phyloP scores from a whole-genome alignment of 30 jellyfish, hydroid and myxozoan genomes.

The Aurelia coerulea region DNA sequence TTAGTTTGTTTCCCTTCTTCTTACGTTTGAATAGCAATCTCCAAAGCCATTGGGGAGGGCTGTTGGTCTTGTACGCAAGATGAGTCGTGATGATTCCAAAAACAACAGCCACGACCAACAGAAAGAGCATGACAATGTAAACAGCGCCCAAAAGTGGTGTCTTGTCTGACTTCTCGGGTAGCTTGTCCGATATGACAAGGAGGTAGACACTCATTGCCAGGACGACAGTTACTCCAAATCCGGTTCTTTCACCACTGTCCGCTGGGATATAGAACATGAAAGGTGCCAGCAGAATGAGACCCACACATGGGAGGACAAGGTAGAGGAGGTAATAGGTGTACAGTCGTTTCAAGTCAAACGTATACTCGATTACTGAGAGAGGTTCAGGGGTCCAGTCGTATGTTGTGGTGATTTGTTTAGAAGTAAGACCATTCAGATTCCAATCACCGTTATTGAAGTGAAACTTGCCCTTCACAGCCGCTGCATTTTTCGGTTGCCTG shows the following conservation, averaged over 20 bases:
- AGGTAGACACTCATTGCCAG: slow-evolving; percentile 87
- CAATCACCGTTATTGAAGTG: slow-evolving; percentile 61
- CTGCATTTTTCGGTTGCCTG: slow-evolving; percentile 38
- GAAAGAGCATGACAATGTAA: slow-evolving; percentile 60
- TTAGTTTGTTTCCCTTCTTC: background rate
- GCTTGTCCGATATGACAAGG: slow-evolving; percentile 84
- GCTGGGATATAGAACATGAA: slow-evolving; percentile 81
- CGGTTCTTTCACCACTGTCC: slow-evolving; percentile 94
- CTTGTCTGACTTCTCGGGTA: slow-evolving; percentile 93
- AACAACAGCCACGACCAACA: slow-evolving; percentile 50
- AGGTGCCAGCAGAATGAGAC: slow-evolving; percentile 58
- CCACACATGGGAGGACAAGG: slow-evolving; percentile 80
- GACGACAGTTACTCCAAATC: slow-evolving; percentile 84
- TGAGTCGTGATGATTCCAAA: slow-evolving; percentile 50
- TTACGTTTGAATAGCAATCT: slow-evolving; percentile 27
- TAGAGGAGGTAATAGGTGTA: slow-evolving; percentile 66
- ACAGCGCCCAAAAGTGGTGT: slow-evolving; percentile 81
- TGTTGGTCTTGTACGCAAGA: slow-evolving; percentile 41
- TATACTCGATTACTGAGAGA: slow-evolving; percentile 33
- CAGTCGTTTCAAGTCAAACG: slow-evolving; percentile 45
- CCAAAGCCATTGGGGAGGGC: slow-evolving; percentile 70
- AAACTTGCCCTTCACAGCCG: slow-evolving; percentile 32
- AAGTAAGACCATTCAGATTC: slow-evolving; percentile 15
- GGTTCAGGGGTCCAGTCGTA: slow-evolving; percentile 58
- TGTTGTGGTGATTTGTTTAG: slow-evolving; percentile 6